Conservation (phyloP, 2,797 vertebrate species). For the Avahi laniger region DNA sequence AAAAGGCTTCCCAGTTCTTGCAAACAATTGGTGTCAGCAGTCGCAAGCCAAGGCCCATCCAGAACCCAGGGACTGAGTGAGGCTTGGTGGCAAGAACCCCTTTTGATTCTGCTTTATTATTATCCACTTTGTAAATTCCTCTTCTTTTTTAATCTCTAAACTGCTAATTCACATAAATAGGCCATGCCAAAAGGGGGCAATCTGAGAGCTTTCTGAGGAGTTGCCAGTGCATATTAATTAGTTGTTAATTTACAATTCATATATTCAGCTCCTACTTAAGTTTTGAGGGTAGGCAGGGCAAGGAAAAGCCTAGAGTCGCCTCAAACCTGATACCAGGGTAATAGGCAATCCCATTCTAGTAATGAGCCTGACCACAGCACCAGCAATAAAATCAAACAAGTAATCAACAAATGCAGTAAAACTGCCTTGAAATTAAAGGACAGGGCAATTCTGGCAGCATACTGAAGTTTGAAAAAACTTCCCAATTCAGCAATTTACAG, state of each 20-base stretch:
- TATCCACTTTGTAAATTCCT: conserved; percentile 71
- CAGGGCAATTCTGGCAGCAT: conserved; percentile 69
- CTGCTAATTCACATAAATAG: conserved; percentile 80
- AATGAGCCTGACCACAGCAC: conserved; percentile 69
- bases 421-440: conserved; percentile 77
- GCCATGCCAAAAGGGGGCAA: conserved; percentile 71
- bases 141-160: conserved; percentile 67
- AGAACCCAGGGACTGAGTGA: conserved; percentile 47
- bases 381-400: conserved; percentile 77
- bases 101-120: conserved; percentile 75
- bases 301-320: conserved; percentile 44
- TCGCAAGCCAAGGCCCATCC: conserved; percentile 55
- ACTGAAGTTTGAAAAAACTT: conserved; percentile 63
- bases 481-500: conserved; percentile 56
- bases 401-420: conserved; percentile 80
- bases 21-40: conserved; percentile 54
- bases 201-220: conserved; percentile 73
- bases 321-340: conserved; percentile 67
- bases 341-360: conserved; percentile 76
- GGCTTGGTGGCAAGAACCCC: conserved; percentile 53
- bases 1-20: conserved; percentile 59
- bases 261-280: conserved; percentile 67
- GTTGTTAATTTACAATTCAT: conserved; percentile 80
- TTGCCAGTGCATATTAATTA: conserved; percentile 77
- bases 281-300: conserved; percentile 19